These are phyloP conservation scores for Andrena bicolor DNA, from an alignment of 2,888 invertebrate species.

Conservation along the genomic window DNA sequence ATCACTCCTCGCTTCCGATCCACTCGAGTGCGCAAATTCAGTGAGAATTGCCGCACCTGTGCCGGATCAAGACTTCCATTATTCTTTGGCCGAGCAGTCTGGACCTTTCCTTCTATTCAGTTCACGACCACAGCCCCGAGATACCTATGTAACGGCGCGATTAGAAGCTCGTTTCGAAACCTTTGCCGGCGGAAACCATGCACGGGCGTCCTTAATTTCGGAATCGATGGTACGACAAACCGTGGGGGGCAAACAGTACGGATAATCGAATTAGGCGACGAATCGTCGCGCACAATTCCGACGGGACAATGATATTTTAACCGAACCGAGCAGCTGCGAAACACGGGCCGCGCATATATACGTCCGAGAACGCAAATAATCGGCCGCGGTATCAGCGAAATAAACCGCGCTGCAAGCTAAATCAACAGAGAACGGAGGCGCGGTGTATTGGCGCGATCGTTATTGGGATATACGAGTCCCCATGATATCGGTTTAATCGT, in stretches of 20 bases:
- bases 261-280: conserved; percentile 50
- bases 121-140: background rate
- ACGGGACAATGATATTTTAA: conserved; percentile 56
- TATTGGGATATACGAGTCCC: conserved; percentile 48
- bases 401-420: conserved; percentile 57
- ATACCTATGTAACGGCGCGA: background rate
- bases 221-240: background rate
- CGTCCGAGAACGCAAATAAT: conserved; percentile 59
- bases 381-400: conserved; percentile 54
- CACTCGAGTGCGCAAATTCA: conserved; percentile 66
- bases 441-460: conserved; percentile 51
- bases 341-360: conserved; percentile 44
- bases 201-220: conserved; percentile 21
- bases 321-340: conserved; percentile 47
- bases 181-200: background rate
- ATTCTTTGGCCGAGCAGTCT: background rate
- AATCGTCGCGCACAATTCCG: conserved; percentile 45
- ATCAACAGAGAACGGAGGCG: conserved; percentile 54
- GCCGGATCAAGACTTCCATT: conserved; percentile 39
- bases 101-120: conserved; percentile 6
- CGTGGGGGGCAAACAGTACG: conserved; percentile 23
- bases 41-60: conserved; percentile 70
- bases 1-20: conserved; percentile 29
- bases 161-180: background rate
- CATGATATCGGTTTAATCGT: conserved; percentile 60